Percentiles rank a stretch among this genome's conserved stretches.
phyloP scores from a whole-genome alignment of 2,113 vertebrate genomes.

The Neolamprologus longior region DNA sequence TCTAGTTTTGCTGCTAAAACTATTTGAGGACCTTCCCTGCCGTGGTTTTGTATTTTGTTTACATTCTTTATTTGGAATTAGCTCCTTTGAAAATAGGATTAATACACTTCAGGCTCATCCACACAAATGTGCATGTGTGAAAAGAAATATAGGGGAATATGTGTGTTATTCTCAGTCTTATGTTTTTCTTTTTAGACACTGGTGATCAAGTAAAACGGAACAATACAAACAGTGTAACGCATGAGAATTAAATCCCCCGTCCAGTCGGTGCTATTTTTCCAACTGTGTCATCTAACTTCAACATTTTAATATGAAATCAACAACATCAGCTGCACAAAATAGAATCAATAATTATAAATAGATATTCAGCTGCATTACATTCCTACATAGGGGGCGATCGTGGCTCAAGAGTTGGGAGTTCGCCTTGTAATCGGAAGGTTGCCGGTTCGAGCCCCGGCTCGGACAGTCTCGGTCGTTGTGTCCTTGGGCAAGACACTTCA shows the following conservation, averaged over 20 bases:
- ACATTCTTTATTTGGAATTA: neutral
- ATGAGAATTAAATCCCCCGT: neutral
- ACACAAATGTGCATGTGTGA: rapidly evolving
- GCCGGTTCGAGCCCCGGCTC: no score
- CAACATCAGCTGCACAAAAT: rapidly evolving
- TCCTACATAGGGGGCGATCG: no score
- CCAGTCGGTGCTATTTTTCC: rapidly evolving
- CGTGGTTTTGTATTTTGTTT: rapidly evolving
- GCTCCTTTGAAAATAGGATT: neutral
- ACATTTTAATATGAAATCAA: neutral
- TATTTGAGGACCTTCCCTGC: neutral
- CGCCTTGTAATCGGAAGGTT: no score
- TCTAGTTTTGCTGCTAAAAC: neutral
- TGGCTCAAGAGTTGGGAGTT: no score
- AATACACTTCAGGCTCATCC: neutral
- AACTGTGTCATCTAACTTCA: neutral
- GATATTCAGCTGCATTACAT: neutral
- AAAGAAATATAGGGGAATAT: neutral
- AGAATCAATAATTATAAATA: neutral
- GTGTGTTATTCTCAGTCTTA: neutral
- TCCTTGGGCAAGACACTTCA: no score
- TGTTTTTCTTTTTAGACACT: neutral
- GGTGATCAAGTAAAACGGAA: neutral
- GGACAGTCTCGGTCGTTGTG: no score
- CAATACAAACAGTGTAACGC: neutral